These are phyloP conservation scores for Parnassius mnemosyne DNA, from an alignment of 2,888 invertebrate genomes.

Conservation along the genomic window DNA sequence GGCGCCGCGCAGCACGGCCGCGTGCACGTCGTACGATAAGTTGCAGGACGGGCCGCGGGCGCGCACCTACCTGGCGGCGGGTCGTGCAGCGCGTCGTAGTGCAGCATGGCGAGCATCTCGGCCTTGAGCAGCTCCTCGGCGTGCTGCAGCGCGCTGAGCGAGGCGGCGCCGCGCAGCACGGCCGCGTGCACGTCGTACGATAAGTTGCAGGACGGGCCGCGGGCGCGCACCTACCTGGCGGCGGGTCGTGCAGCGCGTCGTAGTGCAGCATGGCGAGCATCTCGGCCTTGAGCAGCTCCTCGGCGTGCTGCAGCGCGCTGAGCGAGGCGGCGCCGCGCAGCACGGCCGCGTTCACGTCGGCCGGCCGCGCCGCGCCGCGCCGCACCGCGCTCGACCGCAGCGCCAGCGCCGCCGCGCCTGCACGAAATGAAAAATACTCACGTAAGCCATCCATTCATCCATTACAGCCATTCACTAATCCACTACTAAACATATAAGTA, in stretches of 20 bases:
- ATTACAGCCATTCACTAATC: too few relatives aligned
- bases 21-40: constrained; percentile 85
- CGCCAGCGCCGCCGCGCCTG: constrained; percentile 64
- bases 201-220: too few relatives aligned
- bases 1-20: constrained; percentile 86
- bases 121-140: constrained; percentile 97
- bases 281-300: constrained; percentile 97
- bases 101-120: constrained; percentile 97
- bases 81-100: constrained; percentile 92
- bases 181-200: constrained; percentile 73
- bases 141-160: constrained; percentile 92
- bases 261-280: constrained; percentile 97
- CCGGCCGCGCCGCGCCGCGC: constrained; percentile 90
- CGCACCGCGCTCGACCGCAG: constrained; percentile 93
- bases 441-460: too few relatives aligned
- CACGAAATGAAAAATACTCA: too few relatives aligned
- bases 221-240: constrained; percentile 43
- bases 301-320: constrained; percentile 94
- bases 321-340: constrained; percentile 87
- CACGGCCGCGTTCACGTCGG: constrained; percentile 91
- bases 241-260: constrained; percentile 91
- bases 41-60: constrained; percentile 77
- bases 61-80: constrained; percentile 80
- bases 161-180: constrained; percentile 86
- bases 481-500: too few relatives aligned